Base-by-base conservation (phyloP, 2,113 vertebrate genomes). In the Hippocampus zosterae region DNA sequence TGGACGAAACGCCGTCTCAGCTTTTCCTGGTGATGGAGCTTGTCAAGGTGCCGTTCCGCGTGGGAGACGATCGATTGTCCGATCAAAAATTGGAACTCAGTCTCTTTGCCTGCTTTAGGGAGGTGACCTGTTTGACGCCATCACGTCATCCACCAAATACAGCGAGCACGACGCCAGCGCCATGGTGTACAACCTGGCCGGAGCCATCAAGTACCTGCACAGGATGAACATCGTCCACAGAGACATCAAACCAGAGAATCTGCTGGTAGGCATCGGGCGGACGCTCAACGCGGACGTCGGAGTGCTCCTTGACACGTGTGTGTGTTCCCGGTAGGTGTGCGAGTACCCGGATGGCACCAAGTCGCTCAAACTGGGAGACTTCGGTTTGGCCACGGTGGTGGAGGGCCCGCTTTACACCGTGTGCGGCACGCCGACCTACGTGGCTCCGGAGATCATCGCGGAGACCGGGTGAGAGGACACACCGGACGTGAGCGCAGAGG, bases 231-330 rank as follows among this genome's bases (percentile, higher is more conserved):
- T 99, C 0, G 97, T 98, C 2, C 97, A 99, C 88, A 89, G 97
- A 68, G 97, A 99, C 84, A 99, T 99, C 91, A 99, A 99, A 81
- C 97, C 97, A 0, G 97, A 99, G 87, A 99, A 99, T 72, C 94
- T 99, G 68, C 84, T 99, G 94, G 97, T 99, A 65, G 63, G 63
- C 8, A 5, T 11, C 40, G 21, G 25, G 27, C 12, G 23, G 18
- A 13, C 53, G 13, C 11, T 40, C 40, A 21, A 12, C 40, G 41
- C 1, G 11, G 13, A 44, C 6, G n/a, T 8, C 41, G 16, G 19
- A 0, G 21, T 19, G 21, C 52, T 1, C 37, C 2, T 3, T 65
- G 23, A 0, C 33, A 44, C 1, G 29, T 27, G 2, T 59, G 2
- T 59, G n/a, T 33, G 8, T 61, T 48, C 62, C 0, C 29, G 19